Conservation (phyloP, 1,140 invertebrate genomes). For the Danaus plexippus region DNA sequence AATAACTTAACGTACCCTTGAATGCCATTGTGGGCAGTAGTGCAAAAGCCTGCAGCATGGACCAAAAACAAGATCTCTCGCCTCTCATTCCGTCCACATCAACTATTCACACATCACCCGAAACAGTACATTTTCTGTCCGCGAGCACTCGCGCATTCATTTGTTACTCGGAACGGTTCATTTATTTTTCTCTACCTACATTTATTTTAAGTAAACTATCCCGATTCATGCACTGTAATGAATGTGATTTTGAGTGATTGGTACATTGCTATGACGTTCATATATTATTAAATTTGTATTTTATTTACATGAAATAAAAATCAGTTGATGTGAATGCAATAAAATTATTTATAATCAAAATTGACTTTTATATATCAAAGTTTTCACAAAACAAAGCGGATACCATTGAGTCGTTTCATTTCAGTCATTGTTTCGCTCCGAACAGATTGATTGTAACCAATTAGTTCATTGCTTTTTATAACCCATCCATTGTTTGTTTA, state of each 20-base stretch:
- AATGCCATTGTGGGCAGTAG: slow-evolving; percentile 60
- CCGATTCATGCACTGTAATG: no score
- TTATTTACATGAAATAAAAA: no score
- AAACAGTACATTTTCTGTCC: slow-evolving; percentile 49
- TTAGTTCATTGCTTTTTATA: slow-evolving; percentile 25
- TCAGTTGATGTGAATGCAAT: no score
- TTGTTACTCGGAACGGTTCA: slow-evolving; percentile 29
- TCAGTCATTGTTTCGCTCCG: slow-evolving; percentile 26
- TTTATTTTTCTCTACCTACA: slow-evolving; percentile 20
- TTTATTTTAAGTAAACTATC: slow-evolving; percentile 11
- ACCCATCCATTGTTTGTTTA: slow-evolving; percentile 16
- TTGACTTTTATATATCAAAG: no score
- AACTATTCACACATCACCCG: slow-evolving; percentile 45
- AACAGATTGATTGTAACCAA: slow-evolving; percentile 27
- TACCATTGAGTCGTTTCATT: slow-evolving; percentile 19
- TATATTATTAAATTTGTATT: no score
- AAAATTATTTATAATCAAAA: no score
- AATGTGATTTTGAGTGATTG: no score
- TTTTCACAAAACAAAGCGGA: slow-evolving; percentile 8
- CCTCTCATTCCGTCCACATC: slow-evolving; percentile 51
- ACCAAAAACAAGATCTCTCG: slow-evolving; percentile 56
- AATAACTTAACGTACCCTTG: slow-evolving; percentile 55
- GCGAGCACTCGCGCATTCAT: slow-evolving; percentile 27
- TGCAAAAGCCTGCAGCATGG: slow-evolving; percentile 57
- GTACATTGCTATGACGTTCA: no score